Evolutionary conservation across 2,888 invertebrate genomes (phyloP).

Genomic region (Macaria notata): DNA sequence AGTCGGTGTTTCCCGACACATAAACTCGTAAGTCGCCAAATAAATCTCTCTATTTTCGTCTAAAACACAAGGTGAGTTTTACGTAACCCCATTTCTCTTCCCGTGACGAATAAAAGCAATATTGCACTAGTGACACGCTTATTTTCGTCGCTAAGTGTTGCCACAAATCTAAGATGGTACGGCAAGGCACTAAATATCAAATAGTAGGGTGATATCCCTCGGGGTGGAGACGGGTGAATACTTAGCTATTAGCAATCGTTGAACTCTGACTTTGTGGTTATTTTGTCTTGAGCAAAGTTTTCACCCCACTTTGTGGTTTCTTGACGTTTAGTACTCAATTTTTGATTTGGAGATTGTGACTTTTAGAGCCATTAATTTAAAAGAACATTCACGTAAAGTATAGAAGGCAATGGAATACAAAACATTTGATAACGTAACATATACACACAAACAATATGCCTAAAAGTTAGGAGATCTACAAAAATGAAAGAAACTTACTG

Average conservation of each 20-base stretch:
- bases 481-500: too few species aligned
- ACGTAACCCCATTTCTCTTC: constrained; percentile 28
- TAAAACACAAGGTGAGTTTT: constrained; percentile 16
- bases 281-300: constrained; percentile 40
- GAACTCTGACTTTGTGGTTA: constrained; percentile 70
- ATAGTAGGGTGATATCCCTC: constrained; percentile 42
- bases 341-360: constrained; percentile 15
- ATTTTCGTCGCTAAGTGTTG: constrained; percentile 60
- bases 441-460: too few species aligned
- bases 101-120: constrained; percentile 50
- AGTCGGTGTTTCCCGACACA: not conserved
- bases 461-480: too few species aligned
- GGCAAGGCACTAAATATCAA: constrained; percentile 72
- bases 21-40: constrained; percentile 5
- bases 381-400: too few species aligned
- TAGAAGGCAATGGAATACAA: too few species aligned
- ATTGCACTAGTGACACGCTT: constrained; percentile 43
- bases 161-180: constrained; percentile 79
- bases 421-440: too few species aligned
- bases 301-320: constrained; percentile 20
- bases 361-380: not conserved
- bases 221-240: constrained; percentile 55
- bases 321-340: constrained; percentile 16
- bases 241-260: constrained; percentile 64
- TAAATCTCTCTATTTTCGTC: constrained; percentile 21